Evolutionary conservation across 2,888 invertebrate species (phyloP).

Genomic region (Drosophila rubida): DNA sequence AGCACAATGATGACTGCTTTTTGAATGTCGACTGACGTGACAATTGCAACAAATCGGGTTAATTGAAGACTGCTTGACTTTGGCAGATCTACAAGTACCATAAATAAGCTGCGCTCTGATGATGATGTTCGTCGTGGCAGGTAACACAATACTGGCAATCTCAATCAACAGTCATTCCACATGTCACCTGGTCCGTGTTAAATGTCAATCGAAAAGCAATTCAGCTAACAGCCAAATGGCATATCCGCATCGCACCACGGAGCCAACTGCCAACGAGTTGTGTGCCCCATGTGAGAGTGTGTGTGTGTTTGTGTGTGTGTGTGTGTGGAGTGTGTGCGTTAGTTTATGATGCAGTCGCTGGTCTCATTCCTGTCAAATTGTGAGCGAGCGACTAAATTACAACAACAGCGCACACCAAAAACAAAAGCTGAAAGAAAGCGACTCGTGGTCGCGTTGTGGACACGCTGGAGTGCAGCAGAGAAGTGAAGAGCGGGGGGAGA

Average conservation of each 20-base stretch:
- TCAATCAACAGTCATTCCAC: constrained; percentile 26
- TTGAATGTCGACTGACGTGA: too few relatives aligned
- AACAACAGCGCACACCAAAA: constrained; percentile 12
- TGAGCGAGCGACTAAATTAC: constrained; percentile 39
- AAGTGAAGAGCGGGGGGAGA: not conserved
- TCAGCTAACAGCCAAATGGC: constrained; percentile 22
- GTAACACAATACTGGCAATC: constrained; percentile 11
- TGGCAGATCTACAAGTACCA: not conserved
- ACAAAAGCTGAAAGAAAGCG: constrained; percentile 47
- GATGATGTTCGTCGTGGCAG: constrained; percentile 4
- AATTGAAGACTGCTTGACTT: not conserved
- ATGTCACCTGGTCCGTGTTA: constrained; percentile 19
- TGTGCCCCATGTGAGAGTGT: too few relatives aligned
- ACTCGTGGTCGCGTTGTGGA: constrained; percentile 20
- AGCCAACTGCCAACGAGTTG: not conserved
- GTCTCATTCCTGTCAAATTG: constrained; percentile 50
- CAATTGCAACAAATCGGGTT: not conserved
- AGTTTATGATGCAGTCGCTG: constrained; percentile 43
- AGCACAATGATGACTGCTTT: too few relatives aligned
- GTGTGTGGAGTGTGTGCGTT: constrained; percentile 3
- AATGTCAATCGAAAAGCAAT: constrained; percentile 37
- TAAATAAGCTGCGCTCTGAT: constrained; percentile 9
- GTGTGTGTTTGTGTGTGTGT: too few relatives aligned
- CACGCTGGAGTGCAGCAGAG: not conserved
- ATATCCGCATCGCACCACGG: constrained; percentile 9